Percentiles rank a stretch among this genome's conserved stretches.
Evolutionary conservation across 2,113 vertebrate species (phyloP).

Genomic region (Dendrocopos noguchii): DNA sequence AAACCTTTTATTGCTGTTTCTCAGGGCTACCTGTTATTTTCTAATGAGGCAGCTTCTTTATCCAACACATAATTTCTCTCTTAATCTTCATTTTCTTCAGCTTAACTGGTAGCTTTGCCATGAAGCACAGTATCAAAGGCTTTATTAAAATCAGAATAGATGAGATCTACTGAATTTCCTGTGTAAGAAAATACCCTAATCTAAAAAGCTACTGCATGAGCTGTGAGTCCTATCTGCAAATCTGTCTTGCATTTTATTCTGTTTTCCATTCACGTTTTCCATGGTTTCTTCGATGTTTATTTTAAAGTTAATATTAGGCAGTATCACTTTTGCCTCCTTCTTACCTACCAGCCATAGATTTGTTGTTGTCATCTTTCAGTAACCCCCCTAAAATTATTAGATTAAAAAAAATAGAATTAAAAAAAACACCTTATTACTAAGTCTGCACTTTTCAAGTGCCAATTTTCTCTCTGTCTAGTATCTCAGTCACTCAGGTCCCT

Average conservation of each 20-base stretch:
- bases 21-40: background rate
- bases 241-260: background rate
- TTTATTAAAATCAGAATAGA: background rate
- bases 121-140: no score
- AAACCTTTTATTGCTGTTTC: background rate
- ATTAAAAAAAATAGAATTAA: no score
- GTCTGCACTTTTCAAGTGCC: background rate
- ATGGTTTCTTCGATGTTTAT: background rate
- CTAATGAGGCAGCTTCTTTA: background rate
- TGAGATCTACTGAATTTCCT: background rate
- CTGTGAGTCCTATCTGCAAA: background rate
- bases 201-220: background rate
- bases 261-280: background rate
- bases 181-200: background rate
- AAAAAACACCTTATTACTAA: background rate
- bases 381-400: background rate
- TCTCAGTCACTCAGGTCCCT: background rate
- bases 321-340: background rate
- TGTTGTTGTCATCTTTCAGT: background rate
- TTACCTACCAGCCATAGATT: background rate
- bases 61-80: background rate
- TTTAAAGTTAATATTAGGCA: background rate
- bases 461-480: background rate
- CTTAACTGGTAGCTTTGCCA: background rate
- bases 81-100: conserved; percentile 9